These are phyloP conservation scores for Megalonaias nervosa DNA, from an alignment of 1,140 invertebrate genomes.

Conservation along the genomic window DNA sequence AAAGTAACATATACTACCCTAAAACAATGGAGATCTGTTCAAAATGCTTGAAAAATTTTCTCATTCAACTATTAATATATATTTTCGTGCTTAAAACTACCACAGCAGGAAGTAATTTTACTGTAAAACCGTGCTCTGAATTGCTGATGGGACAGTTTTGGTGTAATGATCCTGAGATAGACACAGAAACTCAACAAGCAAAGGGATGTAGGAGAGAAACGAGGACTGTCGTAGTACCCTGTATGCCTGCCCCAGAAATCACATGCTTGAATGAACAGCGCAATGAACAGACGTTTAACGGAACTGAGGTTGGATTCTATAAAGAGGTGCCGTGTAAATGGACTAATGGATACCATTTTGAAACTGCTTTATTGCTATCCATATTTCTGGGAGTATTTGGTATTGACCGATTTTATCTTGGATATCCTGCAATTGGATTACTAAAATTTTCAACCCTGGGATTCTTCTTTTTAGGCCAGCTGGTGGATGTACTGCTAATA, in stretches of 20 bases:
- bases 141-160: slow-evolving; percentile 70
- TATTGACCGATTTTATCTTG: slow-evolving; percentile 96
- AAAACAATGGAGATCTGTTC: too few relatives aligned
- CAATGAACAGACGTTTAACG: slow-evolving; percentile 75
- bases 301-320: slow-evolving; percentile 78
- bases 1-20: too few relatives aligned
- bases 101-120: too few relatives aligned
- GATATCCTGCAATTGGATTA: slow-evolving; percentile 93
- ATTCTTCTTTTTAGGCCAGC: slow-evolving; percentile 95
- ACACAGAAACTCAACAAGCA: slow-evolving; percentile 91
- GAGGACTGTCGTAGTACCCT: slow-evolving; percentile 78
- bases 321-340: slow-evolving; percentile 91
- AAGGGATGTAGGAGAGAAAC: slow-evolving; percentile 82
- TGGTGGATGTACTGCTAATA: slow-evolving; percentile 96
- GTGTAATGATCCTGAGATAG: slow-evolving; percentile 91
- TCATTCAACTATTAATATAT: too few relatives aligned
- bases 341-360: slow-evolving; percentile 83
- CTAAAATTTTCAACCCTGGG: slow-evolving; percentile 96
- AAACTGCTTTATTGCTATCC: slow-evolving; percentile 92
- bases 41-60: too few relatives aligned
- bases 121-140: slow-evolving; percentile 13
- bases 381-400: slow-evolving; percentile 98
- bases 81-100: too few relatives aligned
- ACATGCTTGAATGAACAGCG: slow-evolving; percentile 75
- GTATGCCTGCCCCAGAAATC: slow-evolving; percentile 86